phyloP scores from a whole-genome alignment of 1,140 invertebrate genomes.

The Oedothorax gibbosus region DNA sequence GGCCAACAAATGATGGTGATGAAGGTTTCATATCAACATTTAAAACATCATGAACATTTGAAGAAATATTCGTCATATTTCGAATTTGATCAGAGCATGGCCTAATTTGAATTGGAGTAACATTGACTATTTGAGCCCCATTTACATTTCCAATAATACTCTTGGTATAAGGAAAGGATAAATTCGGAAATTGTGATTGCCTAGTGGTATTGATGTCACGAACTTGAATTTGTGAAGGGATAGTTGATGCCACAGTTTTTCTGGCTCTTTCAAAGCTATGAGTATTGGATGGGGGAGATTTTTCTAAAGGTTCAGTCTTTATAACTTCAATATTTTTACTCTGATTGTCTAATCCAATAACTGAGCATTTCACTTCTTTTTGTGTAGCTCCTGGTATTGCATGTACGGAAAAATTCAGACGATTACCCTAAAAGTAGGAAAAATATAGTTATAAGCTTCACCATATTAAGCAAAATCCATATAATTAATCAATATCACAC shows the following conservation, averaged over 20 bases:
- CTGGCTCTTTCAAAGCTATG: not conserved
- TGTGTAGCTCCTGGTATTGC: constrained; percentile 18
- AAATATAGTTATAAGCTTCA: not conserved
- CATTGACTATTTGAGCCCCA: constrained; percentile 63
- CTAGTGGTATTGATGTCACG: constrained; percentile 39
- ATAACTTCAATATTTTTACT: constrained; percentile 13
- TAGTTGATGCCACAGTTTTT: not conserved
- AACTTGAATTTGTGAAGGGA: not conserved
- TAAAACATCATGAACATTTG: constrained; percentile 44
- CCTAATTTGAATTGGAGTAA: constrained; percentile 50
- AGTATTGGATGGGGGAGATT: constrained; percentile 1
- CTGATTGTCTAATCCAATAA: constrained; percentile 28
- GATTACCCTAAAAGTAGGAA: constrained; percentile 37
- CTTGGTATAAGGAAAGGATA: constrained; percentile 59
- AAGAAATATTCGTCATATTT: constrained; percentile 2
- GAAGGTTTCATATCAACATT: constrained; percentile 55
- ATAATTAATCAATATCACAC: not conserved
- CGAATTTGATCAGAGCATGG: constrained; percentile 31
- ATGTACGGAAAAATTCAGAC: constrained; percentile 41
- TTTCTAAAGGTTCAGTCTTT: constrained; percentile 14
- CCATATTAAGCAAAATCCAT: not conserved
- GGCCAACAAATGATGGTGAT: constrained; percentile 60
- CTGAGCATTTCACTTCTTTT: constrained; percentile 27
- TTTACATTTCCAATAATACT: constrained; percentile 60
- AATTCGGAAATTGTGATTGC: constrained; percentile 41